phyloP scores from a whole-genome alignment of 2,888 invertebrate species.

The Cantharis lateralis region DNA sequence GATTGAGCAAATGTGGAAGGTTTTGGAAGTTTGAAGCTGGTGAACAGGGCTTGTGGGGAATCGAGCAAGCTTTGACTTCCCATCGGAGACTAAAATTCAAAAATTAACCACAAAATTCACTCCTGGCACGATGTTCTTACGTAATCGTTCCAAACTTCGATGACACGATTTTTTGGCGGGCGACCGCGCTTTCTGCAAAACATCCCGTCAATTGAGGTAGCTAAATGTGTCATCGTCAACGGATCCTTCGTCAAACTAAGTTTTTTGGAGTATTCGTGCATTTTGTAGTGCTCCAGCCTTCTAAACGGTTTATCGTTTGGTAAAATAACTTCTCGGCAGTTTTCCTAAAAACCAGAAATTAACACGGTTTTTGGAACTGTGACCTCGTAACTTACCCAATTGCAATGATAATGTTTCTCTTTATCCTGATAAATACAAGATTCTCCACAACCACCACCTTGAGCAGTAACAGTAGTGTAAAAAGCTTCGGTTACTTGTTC shows the following conservation, averaged over 20 bases:
- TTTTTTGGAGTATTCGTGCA: constrained; percentile 64
- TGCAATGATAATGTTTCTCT: constrained; percentile 87
- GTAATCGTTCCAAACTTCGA: constrained; percentile 87
- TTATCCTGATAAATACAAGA: constrained; percentile 75
- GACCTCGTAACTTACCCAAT: constrained; percentile 68
- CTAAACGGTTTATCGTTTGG: constrained; percentile 79
- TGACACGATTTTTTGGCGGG: constrained; percentile 95
- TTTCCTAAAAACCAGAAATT: constrained; percentile 62
- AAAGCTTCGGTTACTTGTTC: constrained; percentile 82
- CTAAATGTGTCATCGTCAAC: constrained; percentile 61
- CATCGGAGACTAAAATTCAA: constrained; percentile 44
- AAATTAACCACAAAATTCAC: background rate
- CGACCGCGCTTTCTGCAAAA: constrained; percentile 91
- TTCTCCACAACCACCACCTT: constrained; percentile 67
- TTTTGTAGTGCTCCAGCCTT: constrained; percentile 83
- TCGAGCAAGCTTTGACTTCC: constrained; percentile 57
- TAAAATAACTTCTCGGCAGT: constrained; percentile 78
- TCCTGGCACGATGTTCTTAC: constrained; percentile 60
- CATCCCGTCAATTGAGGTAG: constrained; percentile 86
- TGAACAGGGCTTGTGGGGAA: constrained; percentile 89
- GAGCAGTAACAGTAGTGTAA: constrained; percentile 67
- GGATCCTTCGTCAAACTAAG: constrained; percentile 56
- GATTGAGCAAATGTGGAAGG: constrained; percentile 47
- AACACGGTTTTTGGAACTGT: background rate
- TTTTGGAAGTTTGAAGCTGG: constrained; percentile 90